These are phyloP conservation scores for Leucophenga maculata DNA, from an alignment of 2,888 invertebrate genomes.

Conservation along the genomic window DNA sequence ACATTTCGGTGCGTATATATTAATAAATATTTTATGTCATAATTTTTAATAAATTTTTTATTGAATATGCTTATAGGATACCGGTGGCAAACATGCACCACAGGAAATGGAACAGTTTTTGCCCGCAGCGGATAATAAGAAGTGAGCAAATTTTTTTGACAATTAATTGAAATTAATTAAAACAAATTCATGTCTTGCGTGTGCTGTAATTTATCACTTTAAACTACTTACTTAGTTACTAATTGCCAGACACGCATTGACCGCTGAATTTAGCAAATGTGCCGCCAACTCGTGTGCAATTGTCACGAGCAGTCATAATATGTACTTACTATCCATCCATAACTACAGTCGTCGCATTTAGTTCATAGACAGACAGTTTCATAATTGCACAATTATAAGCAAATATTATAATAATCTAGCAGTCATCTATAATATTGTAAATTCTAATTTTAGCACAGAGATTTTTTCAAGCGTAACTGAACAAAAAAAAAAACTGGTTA, in stretches of 20 bases:
- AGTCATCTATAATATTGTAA: too few species aligned
- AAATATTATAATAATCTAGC: conserved; percentile 4
- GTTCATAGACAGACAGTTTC: background rate
- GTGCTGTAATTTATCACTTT: conserved; percentile 8
- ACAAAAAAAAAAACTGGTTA: conserved; percentile 7
- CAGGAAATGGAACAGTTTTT: conserved; percentile 88
- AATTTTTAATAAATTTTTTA: conserved; percentile 9
- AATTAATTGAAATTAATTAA: conserved; percentile 12
- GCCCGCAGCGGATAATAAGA: conserved; percentile 76
- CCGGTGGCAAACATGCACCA: conserved; percentile 70
- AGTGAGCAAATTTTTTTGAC: conserved; percentile 47
- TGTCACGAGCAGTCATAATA: too few species aligned
- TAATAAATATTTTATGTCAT: background rate
- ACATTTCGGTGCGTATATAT: conserved; percentile 62
- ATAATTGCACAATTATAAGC: conserved; percentile 9
- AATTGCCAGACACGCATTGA: conserved; percentile 1
- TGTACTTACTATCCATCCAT: too few species aligned
- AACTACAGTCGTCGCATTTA: background rate
- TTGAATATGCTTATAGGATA: conserved; percentile 55
- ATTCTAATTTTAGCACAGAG: conserved; percentile 7
- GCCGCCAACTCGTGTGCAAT: background rate
- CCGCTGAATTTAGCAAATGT: background rate
- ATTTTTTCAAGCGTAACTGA: conserved; percentile 7
- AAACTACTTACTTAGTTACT: background rate
- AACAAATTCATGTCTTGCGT: conserved; percentile 5